phyloP scores from a whole-genome alignment of 2,113 vertebrate genomes.

The Odocoileus virginianus region DNA sequence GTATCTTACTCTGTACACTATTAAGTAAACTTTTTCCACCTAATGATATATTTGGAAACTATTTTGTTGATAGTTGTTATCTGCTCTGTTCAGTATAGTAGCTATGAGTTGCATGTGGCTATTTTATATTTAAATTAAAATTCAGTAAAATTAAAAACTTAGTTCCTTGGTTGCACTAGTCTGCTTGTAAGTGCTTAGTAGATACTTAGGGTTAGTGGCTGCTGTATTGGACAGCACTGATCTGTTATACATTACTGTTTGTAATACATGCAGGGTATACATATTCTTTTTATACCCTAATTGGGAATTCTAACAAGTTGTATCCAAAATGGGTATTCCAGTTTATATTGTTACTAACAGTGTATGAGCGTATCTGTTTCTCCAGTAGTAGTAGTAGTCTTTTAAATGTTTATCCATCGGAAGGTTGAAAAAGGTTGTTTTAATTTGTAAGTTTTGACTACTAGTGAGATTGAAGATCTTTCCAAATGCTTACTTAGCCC shows the following conservation, averaged over 20 bases:
- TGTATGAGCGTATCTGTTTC: neutral
- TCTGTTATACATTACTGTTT: neutral
- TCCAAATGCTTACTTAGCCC: neutral
- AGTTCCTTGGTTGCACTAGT: neutral
- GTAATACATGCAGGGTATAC: neutral
- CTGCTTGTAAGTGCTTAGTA: neutral
- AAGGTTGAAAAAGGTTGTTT: conserved; percentile 21
- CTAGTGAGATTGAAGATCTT: conserved; percentile 21
- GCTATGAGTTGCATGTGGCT: neutral
- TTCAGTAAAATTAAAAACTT: conserved; percentile 23
- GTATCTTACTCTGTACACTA: neutral
- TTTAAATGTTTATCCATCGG: conserved; percentile 2
- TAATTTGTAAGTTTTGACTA: conserved; percentile 24
- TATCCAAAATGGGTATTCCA: neutral
- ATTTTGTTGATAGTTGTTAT: neutral
- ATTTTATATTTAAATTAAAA: conserved; percentile 29
- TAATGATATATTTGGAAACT: neutral
- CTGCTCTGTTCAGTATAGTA: neutral
- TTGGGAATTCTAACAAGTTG: neutral
- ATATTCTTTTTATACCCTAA: neutral
- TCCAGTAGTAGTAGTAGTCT: neutral
- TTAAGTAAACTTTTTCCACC: neutral
- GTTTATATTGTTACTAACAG: neutral
- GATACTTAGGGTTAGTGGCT: neutral
- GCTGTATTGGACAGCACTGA: neutral